Evolutionary conservation across 1,140 invertebrate genomes (phyloP).

Genomic region (Grapholita molesta): DNA sequence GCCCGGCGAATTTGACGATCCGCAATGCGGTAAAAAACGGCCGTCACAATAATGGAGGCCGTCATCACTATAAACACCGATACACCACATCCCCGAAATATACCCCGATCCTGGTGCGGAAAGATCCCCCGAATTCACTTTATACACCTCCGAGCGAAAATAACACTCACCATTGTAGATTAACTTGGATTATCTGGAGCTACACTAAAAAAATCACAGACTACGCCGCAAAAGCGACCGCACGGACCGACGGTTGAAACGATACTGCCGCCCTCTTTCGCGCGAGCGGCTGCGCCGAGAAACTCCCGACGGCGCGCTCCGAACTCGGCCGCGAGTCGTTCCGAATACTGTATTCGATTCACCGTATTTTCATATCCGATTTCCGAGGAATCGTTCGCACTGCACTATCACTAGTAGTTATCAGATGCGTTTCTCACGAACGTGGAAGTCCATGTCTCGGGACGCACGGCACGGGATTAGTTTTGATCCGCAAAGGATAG

Average conservation of each 20-base stretch:
- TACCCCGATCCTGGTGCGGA: slow-evolving; percentile 38
- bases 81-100: slow-evolving; percentile 70
- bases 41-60: slow-evolving; percentile 77
- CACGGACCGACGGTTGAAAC: slow-evolving; percentile 76
- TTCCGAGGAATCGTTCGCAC: slow-evolving; percentile 46
- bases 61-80: slow-evolving; percentile 77
- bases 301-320: slow-evolving; percentile 67
- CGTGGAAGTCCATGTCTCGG: slow-evolving; percentile 73
- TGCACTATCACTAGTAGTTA: slow-evolving; percentile 46
- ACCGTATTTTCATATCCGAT: slow-evolving; percentile 66
- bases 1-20: slow-evolving; percentile 46
- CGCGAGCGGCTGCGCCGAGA: slow-evolving; percentile 71
- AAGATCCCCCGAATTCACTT: slow-evolving; percentile 54
- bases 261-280: slow-evolving; percentile 78
- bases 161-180: slow-evolving; percentile 80
- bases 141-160: slow-evolving; percentile 63
- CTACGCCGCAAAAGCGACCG: slow-evolving; percentile 75
- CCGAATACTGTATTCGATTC: slow-evolving; percentile 68
- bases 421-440: slow-evolving; percentile 52
- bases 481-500: slow-evolving; percentile 73
- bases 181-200: slow-evolving; percentile 78
- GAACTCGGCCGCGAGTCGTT: slow-evolving; percentile 67
- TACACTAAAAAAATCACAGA: slow-evolving; percentile 78
- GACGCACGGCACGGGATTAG: slow-evolving; percentile 71
- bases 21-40: slow-evolving; percentile 78